Conservation (phyloP, 2,888 invertebrate species). For the Pandemis heparana region DNA sequence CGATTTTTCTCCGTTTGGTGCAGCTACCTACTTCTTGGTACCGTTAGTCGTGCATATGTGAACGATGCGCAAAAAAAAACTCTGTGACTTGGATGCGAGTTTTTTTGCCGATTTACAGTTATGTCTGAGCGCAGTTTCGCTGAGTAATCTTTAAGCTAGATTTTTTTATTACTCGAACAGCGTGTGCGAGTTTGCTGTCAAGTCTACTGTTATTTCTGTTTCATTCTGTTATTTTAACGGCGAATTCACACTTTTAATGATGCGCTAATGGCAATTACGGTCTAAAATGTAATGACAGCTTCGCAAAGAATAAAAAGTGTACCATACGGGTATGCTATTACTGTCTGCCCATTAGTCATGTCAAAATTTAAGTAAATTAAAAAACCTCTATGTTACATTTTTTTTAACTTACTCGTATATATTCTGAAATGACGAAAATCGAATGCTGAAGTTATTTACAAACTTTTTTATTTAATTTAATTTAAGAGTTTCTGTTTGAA, state of each 20-base stretch:
- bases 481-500: background rate
- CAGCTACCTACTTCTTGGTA: constrained; percentile 53
- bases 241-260: constrained; percentile 49
- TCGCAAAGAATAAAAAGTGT: constrained; percentile 3
- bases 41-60: constrained; percentile 64
- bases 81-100: constrained; percentile 52
- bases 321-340: background rate
- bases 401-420: background rate
- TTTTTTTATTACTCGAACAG: constrained; percentile 32
- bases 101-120: constrained; percentile 68
- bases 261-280: constrained; percentile 9
- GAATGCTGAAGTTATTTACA: background rate
- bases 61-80: constrained; percentile 62
- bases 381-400: background rate
- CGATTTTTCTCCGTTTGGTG: constrained; percentile 45
- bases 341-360: background rate
- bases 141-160: constrained; percentile 43
- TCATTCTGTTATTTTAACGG: constrained; percentile 36
- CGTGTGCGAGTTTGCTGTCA: constrained; percentile 18
- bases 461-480: too few relatives aligned
- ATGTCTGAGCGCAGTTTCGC: constrained; percentile 46
- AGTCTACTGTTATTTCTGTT: constrained; percentile 16
- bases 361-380: background rate
- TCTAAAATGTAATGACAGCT: constrained; percentile 15
- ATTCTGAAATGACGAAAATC: background rate